Evolutionary conservation across 2,113 vertebrate species (phyloP).

Genomic region (Phodopus roborovskii): DNA sequence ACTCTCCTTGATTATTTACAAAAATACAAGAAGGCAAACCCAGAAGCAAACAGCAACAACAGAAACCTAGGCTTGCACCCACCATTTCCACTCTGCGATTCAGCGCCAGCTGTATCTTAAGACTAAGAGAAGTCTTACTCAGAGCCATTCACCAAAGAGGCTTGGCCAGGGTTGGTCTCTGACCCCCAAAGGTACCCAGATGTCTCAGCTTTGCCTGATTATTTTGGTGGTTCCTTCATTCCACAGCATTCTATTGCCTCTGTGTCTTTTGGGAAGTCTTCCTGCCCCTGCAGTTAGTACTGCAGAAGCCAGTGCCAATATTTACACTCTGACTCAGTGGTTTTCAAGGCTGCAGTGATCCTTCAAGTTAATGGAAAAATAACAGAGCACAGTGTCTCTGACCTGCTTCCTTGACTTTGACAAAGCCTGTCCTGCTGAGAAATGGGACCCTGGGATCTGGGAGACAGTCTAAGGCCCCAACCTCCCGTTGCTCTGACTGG

Average conservation of each 20-base stretch:
- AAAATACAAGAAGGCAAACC: neutral
- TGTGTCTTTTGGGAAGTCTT: neutral
- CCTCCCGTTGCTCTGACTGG: neutral
- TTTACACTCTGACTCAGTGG: constrained; percentile 61
- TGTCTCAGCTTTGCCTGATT: constrained; percentile 69
- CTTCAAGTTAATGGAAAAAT: constrained; percentile 59
- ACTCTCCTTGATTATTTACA: neutral
- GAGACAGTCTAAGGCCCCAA: neutral
- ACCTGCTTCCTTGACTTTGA: constrained; percentile 31
- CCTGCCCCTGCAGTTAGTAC: constrained; percentile 33
- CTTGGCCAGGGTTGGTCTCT: neutral
- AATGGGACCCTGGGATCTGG: neutral
- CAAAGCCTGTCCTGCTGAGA: neutral
- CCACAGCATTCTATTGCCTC: neutral
- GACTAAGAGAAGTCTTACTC: neutral
- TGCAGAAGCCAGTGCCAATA: constrained; percentile 56
- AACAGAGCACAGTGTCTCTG: neutral
- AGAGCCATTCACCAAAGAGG: neutral
- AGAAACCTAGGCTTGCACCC: neutral
- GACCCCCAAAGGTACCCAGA: constrained; percentile 66
- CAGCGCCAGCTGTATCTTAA: neutral
- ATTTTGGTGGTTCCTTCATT: constrained; percentile 71
- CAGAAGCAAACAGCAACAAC: neutral
- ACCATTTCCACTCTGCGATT: neutral
- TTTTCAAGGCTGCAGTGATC: constrained; percentile 44